A percentile compares a stretch with the other conserved stretches of the same genome.
These are phyloP conservation scores for Pyrocephalus nanus DNA, from an alignment of 2,797 vertebrate species.

Conservation along the genomic window DNA sequence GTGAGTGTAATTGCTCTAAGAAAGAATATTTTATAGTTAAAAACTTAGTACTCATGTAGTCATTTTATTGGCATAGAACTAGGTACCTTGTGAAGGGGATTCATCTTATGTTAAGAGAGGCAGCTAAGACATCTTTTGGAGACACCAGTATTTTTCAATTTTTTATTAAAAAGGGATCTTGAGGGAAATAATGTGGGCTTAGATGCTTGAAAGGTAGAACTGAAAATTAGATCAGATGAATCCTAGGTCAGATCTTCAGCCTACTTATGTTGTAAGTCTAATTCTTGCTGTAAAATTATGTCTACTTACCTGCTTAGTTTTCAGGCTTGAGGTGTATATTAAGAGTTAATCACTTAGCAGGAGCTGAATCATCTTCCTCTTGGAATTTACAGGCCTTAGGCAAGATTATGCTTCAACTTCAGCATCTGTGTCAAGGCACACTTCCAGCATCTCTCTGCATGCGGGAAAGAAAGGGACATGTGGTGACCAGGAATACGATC, in stretches of 20 bases:
- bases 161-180: neutral
- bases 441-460: conserved; percentile 87
- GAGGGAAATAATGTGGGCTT: neutral
- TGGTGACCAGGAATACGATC: conserved; percentile 86
- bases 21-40: neutral
- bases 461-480: conserved; percentile 80
- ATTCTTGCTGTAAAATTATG: neutral
- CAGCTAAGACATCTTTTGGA: neutral
- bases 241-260: neutral
- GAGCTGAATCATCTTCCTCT: neutral
- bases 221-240: neutral
- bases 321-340: neutral
- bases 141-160: neutral
- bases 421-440: conserved; percentile 86
- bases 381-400: conserved; percentile 84
- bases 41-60: neutral
- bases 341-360: neutral
- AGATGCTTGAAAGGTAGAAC: neutral
- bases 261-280: neutral
- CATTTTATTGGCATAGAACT: neutral
- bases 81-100: neutral
- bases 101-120: neutral
- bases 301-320: neutral
- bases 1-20: neutral
- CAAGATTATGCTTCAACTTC: conserved; percentile 97